Evolutionary conservation across 2,113 vertebrate species (phyloP), one percentile per base, ranked within the genome.

Genomic region (Labeo rohita): DNA sequence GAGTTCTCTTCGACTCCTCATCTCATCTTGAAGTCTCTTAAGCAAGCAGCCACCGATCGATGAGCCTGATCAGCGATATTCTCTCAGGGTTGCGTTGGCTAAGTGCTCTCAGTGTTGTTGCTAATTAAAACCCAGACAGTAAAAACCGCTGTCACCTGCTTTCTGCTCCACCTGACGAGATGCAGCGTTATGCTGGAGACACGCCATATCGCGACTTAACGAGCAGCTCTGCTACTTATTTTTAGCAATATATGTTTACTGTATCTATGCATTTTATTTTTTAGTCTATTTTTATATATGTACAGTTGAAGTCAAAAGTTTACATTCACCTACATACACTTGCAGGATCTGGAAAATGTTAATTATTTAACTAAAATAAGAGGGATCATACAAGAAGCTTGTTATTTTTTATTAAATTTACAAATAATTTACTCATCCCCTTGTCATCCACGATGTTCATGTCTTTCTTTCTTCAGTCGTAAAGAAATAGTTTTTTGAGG

Each of bases 41-140:
- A 76, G 84, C 87, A 87, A 89, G 80, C 28, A 36, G 43, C 85
- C 36, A 13, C 43, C 59, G 78, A 90, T 90, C 85, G 86, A 90
- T 91, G 82, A 47, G 75, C 54, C 86, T 80, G 91, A 87, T 91
- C 91, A 88, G 88, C 68, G 56, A 86, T 86, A 90, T 87, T 89
- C 89, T 88, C 89, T 65, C 59, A 56, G 85, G 87, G 84, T 89
- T 78, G 74, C 76, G 74, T 85, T 75, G 52, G 84, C 80, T 90
- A 89, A 92, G 88, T 92, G 87, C 83, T 88, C 56, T 87, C 43
- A 73, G 77, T 84, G 83, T 90, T 89, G 82, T 84, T 88, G 54
- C 74, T 92, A 91, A 92, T 90, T 90, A 90, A 90, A 91, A 86
- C 76, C 75, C 52, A 45, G 66, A 74, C 73, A 15, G 72, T 85